Base-by-base conservation (phyloP, 2,797 vertebrate genomes). In the Serranus cabrilla region DNA sequence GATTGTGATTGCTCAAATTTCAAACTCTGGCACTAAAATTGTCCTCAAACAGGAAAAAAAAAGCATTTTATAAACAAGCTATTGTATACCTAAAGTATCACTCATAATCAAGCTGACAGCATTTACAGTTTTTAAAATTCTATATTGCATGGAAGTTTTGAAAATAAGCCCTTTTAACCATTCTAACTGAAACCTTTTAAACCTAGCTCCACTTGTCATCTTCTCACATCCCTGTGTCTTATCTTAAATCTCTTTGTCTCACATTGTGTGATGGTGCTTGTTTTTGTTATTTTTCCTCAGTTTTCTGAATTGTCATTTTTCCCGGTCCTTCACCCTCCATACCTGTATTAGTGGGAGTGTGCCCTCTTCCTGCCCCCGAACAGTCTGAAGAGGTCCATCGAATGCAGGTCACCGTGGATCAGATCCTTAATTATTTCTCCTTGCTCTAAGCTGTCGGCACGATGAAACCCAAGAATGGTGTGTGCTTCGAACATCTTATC, bases 401-500 rank as follows among this genome's bases (percentile, higher is more conserved):
- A 81, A 83, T 78, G 81, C 82, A 71, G 83, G 84, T 89, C 86
- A 87, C 80, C 12, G 6, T 77, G 80, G 85, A 87, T 83, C 80
- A 87, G 63, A 57, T 78, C 83, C 83, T 74, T 89, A 87, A 88
- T 88, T 80, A 84, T 86, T 86, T 88, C 79, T 77, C 64, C 68
- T 67, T 76, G 68, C 71, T 84, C 66, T 87, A 73, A 84, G 83
- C 85, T 76, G 83, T 81, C 60, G 3, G 71, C 47, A 21, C 39
- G 79, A 83, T 82, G 76, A 85, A 83, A 81, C 31, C 74, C 23
- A 56, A 62, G 74, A 84, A 78, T 46, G 46, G 60, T 54, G 70
- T 85, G 75, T 77, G 59, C 78, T 56, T 78, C 52, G 2, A 61
- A 77, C 51, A 50, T 77, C 52, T 73, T 69, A 60, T 68, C 62